A percentile compares a stretch with the other conserved stretches of the same genome.
These are phyloP conservation scores for Pterostichus madidus DNA, from an alignment of 2,888 invertebrate genomes.

Conservation along the genomic window DNA sequence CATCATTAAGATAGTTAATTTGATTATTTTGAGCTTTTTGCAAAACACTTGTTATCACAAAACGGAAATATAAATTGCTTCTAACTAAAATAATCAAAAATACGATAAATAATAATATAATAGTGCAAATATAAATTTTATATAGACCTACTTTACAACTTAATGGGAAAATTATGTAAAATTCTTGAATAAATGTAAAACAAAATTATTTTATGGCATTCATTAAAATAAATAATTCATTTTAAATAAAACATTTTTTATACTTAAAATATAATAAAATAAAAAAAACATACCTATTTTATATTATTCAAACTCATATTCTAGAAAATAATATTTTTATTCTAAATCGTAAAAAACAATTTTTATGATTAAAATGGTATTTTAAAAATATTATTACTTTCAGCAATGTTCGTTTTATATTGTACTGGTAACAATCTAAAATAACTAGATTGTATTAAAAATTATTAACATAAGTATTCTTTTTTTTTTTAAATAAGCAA, in stretches of 20 bases:
- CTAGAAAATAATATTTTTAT: constrained; percentile 4
- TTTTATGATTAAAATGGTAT: no score
- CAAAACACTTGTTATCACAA: neutral
- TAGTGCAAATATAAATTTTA: constrained; percentile 6
- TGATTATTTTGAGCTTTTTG: neutral
- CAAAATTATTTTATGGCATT: constrained; percentile 10
- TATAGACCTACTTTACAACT: neutral
- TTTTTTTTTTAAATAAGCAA: no score
- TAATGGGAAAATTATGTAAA: constrained; percentile 1
- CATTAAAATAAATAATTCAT: constrained; percentile 19
- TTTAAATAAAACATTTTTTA: neutral
- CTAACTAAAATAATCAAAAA: neutral
- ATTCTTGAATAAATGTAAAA: constrained; percentile 11
- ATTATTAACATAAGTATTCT: no score
- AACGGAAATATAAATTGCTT: no score
- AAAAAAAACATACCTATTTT: neutral
- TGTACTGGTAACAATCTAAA: no score
- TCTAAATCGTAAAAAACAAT: no score
- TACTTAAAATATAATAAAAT: constrained; percentile 2
- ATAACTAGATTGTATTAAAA: no score
- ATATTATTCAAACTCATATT: constrained; percentile 1
- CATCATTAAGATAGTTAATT: no score
- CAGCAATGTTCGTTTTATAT: no score
- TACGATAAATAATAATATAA: constrained; percentile 2
- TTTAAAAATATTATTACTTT: no score